Conservation (phyloP, 2,113 vertebrate genomes). For the Corapipo altera region DNA sequence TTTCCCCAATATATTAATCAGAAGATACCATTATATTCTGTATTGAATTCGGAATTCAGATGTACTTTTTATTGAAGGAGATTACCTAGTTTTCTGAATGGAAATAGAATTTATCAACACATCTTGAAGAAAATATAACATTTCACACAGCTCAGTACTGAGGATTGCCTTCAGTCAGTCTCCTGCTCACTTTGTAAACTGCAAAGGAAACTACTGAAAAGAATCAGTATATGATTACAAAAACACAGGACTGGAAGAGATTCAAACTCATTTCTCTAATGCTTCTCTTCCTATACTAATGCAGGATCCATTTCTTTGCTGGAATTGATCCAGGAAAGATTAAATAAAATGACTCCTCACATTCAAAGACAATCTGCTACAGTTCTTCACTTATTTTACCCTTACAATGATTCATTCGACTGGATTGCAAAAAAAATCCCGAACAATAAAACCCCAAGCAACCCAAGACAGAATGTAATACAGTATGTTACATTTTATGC, state of each 20-base stretch:
- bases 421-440: background rate
- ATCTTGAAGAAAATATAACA: background rate
- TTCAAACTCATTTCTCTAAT: background rate
- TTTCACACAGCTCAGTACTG: background rate
- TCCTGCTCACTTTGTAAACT: background rate
- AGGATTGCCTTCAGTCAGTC: background rate
- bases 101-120: background rate
- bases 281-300: background rate
- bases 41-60: background rate
- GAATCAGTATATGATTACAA: background rate
- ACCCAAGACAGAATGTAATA: background rate
- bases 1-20: background rate
- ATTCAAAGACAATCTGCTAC: background rate
- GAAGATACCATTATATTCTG: background rate
- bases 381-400: background rate
- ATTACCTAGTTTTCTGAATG: background rate
- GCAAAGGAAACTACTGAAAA: background rate
- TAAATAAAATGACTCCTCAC: background rate
- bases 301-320: background rate
- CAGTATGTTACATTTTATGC: background rate
- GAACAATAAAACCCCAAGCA: background rate
- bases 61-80: background rate
- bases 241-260: background rate
- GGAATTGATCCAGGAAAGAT: background rate
- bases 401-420: background rate